These are phyloP conservation scores for Octodon degus DNA, from an alignment of 2,113 vertebrate species.

Conservation along the genomic window DNA sequence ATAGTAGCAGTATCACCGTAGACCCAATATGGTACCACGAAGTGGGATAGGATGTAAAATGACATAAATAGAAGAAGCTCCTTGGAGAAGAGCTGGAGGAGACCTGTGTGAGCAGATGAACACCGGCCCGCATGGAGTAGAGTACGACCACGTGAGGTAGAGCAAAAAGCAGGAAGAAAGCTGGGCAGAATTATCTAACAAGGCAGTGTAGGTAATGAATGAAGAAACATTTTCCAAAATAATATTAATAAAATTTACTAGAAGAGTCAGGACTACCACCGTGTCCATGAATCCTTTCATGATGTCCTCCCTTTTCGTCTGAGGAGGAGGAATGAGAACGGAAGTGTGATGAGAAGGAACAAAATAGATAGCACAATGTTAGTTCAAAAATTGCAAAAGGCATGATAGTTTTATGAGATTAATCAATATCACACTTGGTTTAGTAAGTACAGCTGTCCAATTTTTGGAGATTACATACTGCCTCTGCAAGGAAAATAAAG, in stretches of 20 bases:
- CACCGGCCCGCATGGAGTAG: background rate
- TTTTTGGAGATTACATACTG: constrained; percentile 42
- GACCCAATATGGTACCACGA: background rate
- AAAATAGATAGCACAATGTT: background rate
- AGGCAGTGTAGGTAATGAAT: background rate
- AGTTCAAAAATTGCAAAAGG: constrained; percentile 12
- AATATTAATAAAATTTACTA: background rate
- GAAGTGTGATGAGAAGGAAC: background rate
- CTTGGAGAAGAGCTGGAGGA: accelerated
- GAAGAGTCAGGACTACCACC: background rate
- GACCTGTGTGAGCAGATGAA: background rate
- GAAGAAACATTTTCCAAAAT: background rate
- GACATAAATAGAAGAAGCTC: background rate
- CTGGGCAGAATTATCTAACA: background rate
- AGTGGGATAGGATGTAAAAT: background rate
- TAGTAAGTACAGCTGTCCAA: constrained; percentile 18
- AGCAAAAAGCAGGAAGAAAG: background rate
- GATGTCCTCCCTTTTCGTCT: background rate
- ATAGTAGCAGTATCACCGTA: too few relatives aligned
- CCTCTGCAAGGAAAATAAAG: constrained; percentile 49
- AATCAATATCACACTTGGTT: constrained; percentile 19
- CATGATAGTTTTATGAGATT: constrained; percentile 6
- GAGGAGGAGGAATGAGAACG: background rate
- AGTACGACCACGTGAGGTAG: background rate
- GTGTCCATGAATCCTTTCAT: background rate